Percentiles rank a stretch among this genome's conserved stretches.
Conservation (phyloP, 2,113 vertebrate genomes). For the Peromyscus californicus region DNA sequence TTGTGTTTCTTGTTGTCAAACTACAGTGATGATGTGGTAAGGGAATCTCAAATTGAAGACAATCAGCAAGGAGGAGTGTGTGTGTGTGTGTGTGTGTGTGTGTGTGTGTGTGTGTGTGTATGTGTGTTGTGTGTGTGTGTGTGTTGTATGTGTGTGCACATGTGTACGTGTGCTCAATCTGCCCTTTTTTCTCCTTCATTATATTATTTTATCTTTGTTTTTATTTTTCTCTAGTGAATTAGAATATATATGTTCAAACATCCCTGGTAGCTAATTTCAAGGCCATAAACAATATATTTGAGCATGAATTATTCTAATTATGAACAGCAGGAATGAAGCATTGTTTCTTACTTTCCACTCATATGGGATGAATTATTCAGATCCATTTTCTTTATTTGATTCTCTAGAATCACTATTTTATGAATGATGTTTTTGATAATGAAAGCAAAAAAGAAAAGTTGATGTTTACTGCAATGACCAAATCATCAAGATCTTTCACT, state of each 20-base stretch:
- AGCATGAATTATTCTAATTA: constrained; percentile 30
- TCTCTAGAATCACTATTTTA: not conserved
- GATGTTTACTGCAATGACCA: not conserved
- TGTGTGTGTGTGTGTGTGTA: not conserved
- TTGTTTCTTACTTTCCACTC: not conserved
- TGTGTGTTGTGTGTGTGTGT: too few species aligned
- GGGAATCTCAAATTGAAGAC: not conserved
- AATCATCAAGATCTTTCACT: not conserved
- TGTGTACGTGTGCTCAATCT: not conserved
- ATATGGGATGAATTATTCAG: not conserved
- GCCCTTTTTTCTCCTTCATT: not conserved
- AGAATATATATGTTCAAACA: not conserved
- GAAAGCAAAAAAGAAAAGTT: not conserved
- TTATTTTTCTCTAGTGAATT: constrained; percentile 32
- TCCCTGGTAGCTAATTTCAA: constrained; percentile 2
- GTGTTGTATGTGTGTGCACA: not conserved
- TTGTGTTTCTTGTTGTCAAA: not conserved
- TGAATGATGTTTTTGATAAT: not conserved
- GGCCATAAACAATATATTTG: constrained; percentile 15
- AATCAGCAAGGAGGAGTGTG: not conserved
- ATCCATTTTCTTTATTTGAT: not conserved
- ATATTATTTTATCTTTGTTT: not conserved
- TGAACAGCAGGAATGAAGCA: not conserved
- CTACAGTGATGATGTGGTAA: not conserved
- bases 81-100: not conserved